Base-by-base conservation (phyloP, 2,797 vertebrate species). In the Pipistrellus kuhlii region DNA sequence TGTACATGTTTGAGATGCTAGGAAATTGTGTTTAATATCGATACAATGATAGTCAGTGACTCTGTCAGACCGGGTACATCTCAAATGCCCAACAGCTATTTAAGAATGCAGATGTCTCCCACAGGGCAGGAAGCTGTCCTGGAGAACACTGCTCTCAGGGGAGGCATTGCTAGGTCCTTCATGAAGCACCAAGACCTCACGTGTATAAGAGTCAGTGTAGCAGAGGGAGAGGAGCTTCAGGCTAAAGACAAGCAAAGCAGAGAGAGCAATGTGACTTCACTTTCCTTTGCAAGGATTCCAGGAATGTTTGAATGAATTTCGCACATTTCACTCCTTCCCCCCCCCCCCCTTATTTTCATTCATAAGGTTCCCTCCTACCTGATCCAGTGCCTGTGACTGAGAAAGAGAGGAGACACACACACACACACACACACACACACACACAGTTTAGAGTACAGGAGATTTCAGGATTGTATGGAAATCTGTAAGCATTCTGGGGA, bases 401-500 rank as follows among this genome's bases (percentile, higher is more conserved):
- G 76, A 81, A 92, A 77, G 66, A 89, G 44, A 84, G 21, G 44
- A 78, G 46, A 72, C 30, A 71, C 6, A 82, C 46, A 81, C 3
- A 48, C 46, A 48, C 46, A 72, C 25, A 71, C 6, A 82, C 46
- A 48, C 46, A 48, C 46, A 72, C 25, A 71, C 6, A 82, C 46
- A 81, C 3, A 55, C 9, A 77, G 18, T 77, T 71, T 32, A 68
- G 8, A 83, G 32, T 73, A 15, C 69, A 84, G 17, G 18, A 53
- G 7, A 72, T 48, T 64, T 93, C 69, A 69, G 23, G 14, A 66
- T 14, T 81, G 88, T 17, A 44, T 68, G 21, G 21, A 89, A 92
- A 80, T 55, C 20, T 87, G 20, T 81, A 76, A 92, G 18, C 46
- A 88, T 93, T 89, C 83, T 76, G 15, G 59, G 68, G 81, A 75